phyloP scores from a whole-genome alignment of 2,888 invertebrate genomes.

The Teleogryllus oceanicus region DNA sequence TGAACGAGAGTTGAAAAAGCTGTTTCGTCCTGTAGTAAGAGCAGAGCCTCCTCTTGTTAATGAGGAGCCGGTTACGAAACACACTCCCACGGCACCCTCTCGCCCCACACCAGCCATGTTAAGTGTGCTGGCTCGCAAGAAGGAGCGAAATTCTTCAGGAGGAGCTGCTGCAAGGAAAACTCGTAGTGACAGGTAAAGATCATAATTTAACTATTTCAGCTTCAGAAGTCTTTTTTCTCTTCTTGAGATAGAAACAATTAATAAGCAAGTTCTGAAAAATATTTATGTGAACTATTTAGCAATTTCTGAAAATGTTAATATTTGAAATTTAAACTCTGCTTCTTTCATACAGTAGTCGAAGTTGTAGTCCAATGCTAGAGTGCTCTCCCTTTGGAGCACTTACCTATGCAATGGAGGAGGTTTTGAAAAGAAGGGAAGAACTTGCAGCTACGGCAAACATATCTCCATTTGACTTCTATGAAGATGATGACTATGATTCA shows the following conservation, averaged over 20 bases:
- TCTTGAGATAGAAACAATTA: too few relatives aligned
- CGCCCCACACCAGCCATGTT: conserved; percentile 71
- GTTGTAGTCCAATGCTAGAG: conserved; percentile 25
- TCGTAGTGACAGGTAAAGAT: conserved; percentile 25
- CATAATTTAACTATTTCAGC: too few relatives aligned
- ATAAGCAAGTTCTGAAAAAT: not conserved
- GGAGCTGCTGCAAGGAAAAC: conserved; percentile 5
- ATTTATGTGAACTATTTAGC: not conserved
- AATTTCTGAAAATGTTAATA: not conserved
- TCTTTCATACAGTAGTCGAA: conserved; percentile 20
- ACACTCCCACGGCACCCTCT: conserved; percentile 40
- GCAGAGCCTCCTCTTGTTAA: not conserved
- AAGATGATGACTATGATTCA: not conserved
- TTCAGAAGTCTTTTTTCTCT: too few relatives aligned
- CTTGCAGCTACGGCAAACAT: not conserved
- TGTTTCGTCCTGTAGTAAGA: conserved; percentile 23
- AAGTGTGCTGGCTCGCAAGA: conserved; percentile 60
- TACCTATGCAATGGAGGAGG: conserved; percentile 31
- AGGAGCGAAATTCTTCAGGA: conserved; percentile 51
- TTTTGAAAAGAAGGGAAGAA: conserved; percentile 29
- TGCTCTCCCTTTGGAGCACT: conserved; percentile 19
- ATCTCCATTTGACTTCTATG: not conserved
- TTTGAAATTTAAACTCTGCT: not conserved
- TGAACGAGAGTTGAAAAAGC: conserved; percentile 58
- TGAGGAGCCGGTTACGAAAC: conserved; percentile 34